These are phyloP conservation scores for Enteromius mattozi DNA, from an alignment of 2,797 vertebrate genomes.

Conservation along the genomic window DNA sequence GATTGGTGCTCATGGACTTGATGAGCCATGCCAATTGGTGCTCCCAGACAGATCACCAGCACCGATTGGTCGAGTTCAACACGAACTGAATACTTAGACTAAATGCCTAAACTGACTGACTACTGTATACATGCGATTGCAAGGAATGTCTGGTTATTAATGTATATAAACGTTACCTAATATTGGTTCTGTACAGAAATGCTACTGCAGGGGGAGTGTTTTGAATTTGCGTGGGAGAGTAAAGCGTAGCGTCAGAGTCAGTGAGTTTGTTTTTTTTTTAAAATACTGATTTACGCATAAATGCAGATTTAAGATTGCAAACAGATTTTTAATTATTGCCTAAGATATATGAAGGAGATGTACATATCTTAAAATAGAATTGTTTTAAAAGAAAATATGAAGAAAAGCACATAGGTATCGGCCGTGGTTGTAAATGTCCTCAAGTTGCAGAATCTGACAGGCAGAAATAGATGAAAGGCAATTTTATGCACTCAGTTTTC, in stretches of 20 bases:
- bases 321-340: slow-evolving; percentile 61
- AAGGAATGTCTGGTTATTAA: slow-evolving; percentile 63
- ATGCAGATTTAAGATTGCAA: slow-evolving; percentile 53
- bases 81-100: slow-evolving; percentile 8
- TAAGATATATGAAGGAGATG: slow-evolving; percentile 60
- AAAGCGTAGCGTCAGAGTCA: slow-evolving; percentile 43
- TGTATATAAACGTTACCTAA: slow-evolving; percentile 70
- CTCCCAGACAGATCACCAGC: slow-evolving; percentile 1
- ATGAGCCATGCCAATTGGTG: background rate
- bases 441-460: slow-evolving; percentile 40
- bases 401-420: slow-evolving; percentile 60
- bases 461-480: slow-evolving; percentile 39
- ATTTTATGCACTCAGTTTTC: slow-evolving; percentile 68
- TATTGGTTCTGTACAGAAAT: slow-evolving; percentile 81
- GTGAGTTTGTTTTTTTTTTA: slow-evolving; percentile 54
- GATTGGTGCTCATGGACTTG: slow-evolving; percentile 52
- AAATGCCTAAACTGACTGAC: slow-evolving; percentile 39
- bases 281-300: slow-evolving; percentile 52
- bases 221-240: slow-evolving; percentile 30
- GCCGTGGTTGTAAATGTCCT: slow-evolving; percentile 39
- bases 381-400: slow-evolving; percentile 55
- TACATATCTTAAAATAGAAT: slow-evolving; percentile 58
- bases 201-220: slow-evolving; percentile 51
- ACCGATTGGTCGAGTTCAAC: slow-evolving; percentile 1
- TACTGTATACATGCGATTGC: slow-evolving; percentile 50